Evolutionary conservation across 1,140 invertebrate genomes (phyloP), one percentile per base, ranked within the genome.

Genomic region (Drosophila nikananu): DNA sequence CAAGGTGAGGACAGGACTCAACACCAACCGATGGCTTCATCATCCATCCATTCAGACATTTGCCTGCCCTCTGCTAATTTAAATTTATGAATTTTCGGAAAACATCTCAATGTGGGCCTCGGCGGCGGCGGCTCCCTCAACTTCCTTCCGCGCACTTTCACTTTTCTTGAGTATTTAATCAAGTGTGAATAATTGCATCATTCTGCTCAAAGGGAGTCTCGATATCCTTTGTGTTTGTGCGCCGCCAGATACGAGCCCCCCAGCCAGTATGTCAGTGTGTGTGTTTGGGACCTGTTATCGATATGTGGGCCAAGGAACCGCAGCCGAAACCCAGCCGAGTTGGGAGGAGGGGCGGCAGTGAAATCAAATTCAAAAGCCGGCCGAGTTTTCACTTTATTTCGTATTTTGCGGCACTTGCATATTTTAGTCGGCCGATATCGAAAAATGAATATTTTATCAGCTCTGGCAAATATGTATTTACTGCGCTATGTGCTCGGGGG

Each of bases 161-260:
- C 81, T 89, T 89, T 89, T 82, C 86, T 89, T 89, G 86, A 90
- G 86, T 86, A 86, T 89, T 89, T 89, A 89, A 89, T 89, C 86
- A 89, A 90, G 86, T 89, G 86, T 89, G 63, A 89, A 90, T 89
- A 89, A 89, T 89, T 90, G 86, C 81, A 89, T 90, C 86, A 89
- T 89, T 89, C 86, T 86, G 86, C 82, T 89, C 81, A 89, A 89
- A 89, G 79, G 75, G 81, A 89, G 74, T 86, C 86, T 86, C 86
- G 78, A 86, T 89, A 82, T 90, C 86, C 81, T 90, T 89, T 89
- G 86, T 90, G 75, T 72, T 76, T 63, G 73, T 57, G 68, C 55
- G 64, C 63, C 60, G 49, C n/a, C 63, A 86, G 83, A 82, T 82
- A 86, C 79, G 57, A 59, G 49, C 27, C 41, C 42, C n/a, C 58